Conservation (phyloP, 2,113 vertebrate species). For the Xenotilapia flavipinnis region DNA sequence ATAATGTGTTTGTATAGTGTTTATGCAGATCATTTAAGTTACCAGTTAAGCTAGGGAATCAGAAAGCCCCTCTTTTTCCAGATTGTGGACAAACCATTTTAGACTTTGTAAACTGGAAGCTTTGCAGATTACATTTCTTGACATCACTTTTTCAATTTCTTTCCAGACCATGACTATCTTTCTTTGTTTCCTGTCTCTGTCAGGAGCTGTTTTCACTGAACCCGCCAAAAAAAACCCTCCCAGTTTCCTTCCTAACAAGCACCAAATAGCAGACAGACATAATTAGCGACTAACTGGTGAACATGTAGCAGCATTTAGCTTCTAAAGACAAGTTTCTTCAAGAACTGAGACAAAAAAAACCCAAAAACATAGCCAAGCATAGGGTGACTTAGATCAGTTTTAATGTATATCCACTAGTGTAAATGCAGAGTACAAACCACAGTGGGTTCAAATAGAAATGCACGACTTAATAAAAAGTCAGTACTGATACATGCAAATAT, state of each 20-base stretch:
- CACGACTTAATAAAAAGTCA: not conserved
- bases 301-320: not conserved
- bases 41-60: not conserved
- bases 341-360: fast-evolving
- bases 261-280: not conserved
- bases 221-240: not conserved
- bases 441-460: not conserved
- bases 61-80: not conserved
- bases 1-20: not conserved
- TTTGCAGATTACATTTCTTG: not conserved
- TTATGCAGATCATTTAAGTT: not conserved
- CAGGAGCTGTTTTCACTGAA: not conserved
- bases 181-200: not conserved
- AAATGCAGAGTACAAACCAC: not conserved
- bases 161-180: not conserved
- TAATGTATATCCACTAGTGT: not conserved
- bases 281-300: not conserved
- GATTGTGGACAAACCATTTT: not conserved
- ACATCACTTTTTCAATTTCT: not conserved
- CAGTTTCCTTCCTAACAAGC: not conserved
- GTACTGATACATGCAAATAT: not conserved
- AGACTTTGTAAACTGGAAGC: not conserved
- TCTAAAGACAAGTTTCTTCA: not conserved
- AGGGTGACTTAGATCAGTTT: not conserved
- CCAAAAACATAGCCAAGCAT: not conserved